Percentiles rank a stretch among this genome's conserved stretches.
Evolutionary conservation across 2,888 invertebrate species (phyloP).

Genomic region (Ophraella communa): DNA sequence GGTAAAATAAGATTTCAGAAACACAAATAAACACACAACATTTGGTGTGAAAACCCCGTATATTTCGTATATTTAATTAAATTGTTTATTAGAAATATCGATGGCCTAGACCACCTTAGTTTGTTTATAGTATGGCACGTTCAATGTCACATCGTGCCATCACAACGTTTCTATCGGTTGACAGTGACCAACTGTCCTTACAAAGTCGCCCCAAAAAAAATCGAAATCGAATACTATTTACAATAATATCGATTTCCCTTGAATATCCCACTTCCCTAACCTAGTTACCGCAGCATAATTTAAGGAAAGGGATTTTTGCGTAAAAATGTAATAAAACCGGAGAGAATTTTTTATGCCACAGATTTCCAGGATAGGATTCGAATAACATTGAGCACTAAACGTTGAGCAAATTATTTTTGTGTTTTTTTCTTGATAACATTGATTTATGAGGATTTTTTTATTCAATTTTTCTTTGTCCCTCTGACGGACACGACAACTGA

Average conservation of each 20-base stretch:
- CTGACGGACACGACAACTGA: conserved; percentile 57
- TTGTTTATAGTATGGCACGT: no score
- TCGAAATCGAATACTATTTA: conserved; percentile 2
- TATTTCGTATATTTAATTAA: no score
- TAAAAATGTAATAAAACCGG: background rate
- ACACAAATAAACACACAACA: no score
- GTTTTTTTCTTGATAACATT: no score
- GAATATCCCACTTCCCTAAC: conserved; percentile 22
- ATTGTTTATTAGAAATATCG: no score
- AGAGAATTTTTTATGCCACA: no score
- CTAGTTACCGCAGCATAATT: conserved; percentile 10
- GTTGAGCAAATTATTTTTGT: conserved; percentile 16
- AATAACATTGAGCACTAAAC: conserved; percentile 11
- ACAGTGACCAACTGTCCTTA: conserved; percentile 22
- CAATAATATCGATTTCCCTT: conserved; percentile 11
- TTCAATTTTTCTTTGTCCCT: conserved; percentile 50
- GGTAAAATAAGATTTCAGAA: no score
- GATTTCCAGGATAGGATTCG: conserved; percentile 15
- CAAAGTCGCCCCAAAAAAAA: conserved; percentile 21
- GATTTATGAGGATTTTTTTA: conserved; percentile 32
- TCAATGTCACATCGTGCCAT: no score
- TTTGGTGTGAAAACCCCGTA: no score
- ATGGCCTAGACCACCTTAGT: no score
- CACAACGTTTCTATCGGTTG: conserved; percentile 23
- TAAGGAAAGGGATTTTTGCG: background rate